Evolutionary conservation across 1,140 invertebrate species (phyloP).

Genomic region (Ostrea edulis): DNA sequence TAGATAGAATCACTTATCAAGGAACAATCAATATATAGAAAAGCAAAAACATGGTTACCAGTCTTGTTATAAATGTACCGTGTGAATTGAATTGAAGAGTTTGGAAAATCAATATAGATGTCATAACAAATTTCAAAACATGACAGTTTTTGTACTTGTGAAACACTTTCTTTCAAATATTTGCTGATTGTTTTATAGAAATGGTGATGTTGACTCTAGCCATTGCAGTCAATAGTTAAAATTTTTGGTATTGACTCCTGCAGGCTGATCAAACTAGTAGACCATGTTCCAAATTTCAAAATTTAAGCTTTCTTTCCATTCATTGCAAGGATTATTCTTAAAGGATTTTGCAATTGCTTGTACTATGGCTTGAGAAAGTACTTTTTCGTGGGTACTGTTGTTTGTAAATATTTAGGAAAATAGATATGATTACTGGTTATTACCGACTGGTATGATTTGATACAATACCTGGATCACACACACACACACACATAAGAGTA

Average conservation of each 20-base stretch:
- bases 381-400: neutral
- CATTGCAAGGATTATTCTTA: neutral
- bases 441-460: too few relatives aligned
- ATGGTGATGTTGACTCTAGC: constrained; percentile 14
- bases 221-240: neutral
- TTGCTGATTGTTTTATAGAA: constrained; percentile 1
- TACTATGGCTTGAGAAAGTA: neutral
- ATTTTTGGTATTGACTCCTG: neutral
- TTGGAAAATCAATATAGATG: neutral
- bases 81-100: neutral
- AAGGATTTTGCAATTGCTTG: neutral
- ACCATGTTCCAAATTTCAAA: constrained; percentile 21
- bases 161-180: neutral
- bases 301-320: neutral
- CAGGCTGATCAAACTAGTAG: constrained; percentile 12
- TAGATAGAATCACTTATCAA: too few relatives aligned
- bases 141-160: neutral
- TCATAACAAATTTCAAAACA: neutral
- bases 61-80: too few relatives aligned
- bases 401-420: neutral
- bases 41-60: too few relatives aligned
- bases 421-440: neutral
- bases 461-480: neutral
- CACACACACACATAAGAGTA: neutral
- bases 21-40: too few relatives aligned